Evolutionary conservation across 2,113 vertebrate species (phyloP), one percentile per base, ranked within the genome.

Genomic region (Gobiocypris rarus): DNA sequence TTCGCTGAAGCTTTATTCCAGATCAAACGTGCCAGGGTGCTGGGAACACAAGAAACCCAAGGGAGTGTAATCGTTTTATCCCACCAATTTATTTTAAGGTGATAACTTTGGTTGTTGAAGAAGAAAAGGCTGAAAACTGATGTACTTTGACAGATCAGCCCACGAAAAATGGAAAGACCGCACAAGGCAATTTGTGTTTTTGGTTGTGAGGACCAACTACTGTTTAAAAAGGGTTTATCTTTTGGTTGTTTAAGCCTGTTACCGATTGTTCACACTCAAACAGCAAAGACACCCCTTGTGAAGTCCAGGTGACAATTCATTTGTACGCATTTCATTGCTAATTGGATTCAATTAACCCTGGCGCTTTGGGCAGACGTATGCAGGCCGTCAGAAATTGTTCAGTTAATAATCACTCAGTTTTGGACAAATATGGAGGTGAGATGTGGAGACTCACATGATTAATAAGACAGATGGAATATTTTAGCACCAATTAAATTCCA

Each of bases 11-110:
- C 86, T 84, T 84, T 82, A 87, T 86, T 43, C 34, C 59, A 89
- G 88, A 92, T 86, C 84, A 88, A 80, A 59, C 15, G 4, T 69
- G 43, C 79, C 26, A 13, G 9, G 83, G 17, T 70, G 74, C 22
- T 17, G 48, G 74, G 59, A 22, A 11, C 63, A 15, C n/a, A 22
- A 48, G 56, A 58, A 61, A 65, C 56, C 41, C 48, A 38, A 43
- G 73, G 74, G 61, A 77, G 45, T 15, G 13, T 83, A 78, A 86
- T 88, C 82, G 43, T 76, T 74, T 85, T 67, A 87, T 86, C 43
- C 54, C 75, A 19, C 71, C 81, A 87, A 82, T 87, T 86, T 86
- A 75, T 86, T 86, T 88, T 73, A 59, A 50, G 75, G 86, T 83
- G 79, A 88, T 84, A 88, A 86, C 56, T 86, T 84, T 84, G 56